These are phyloP conservation scores for Simalia tracyae DNA, from an alignment of 2,797 vertebrate species.

Conservation along the genomic window DNA sequence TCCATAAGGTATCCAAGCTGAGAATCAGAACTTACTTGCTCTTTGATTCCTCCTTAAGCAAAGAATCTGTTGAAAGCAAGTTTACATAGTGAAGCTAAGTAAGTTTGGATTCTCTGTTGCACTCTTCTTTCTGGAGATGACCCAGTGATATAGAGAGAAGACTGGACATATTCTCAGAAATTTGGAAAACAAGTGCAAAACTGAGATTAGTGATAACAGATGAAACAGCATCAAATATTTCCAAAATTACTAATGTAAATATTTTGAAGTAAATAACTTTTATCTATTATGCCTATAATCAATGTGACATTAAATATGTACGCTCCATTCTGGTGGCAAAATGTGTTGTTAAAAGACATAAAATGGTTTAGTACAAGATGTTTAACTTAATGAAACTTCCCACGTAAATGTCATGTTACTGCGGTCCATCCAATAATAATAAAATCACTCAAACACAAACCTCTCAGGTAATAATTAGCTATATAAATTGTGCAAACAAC, in stretches of 20 bases:
- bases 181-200: slow-evolving; percentile 13
- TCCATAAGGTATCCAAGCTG: slow-evolving; percentile 20
- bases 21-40: slow-evolving; percentile 3
- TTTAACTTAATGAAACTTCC: slow-evolving; percentile 41
- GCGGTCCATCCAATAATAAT: not conserved
- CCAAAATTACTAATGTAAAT: slow-evolving; percentile 3
- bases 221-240: not conserved
- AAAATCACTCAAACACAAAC: not conserved
- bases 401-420: slow-evolving; percentile 14
- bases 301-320: slow-evolving; percentile 11
- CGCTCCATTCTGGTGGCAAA: not conserved
- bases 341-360: slow-evolving; percentile 19
- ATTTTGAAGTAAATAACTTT: not conserved
- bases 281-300: not conserved
- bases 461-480: slow-evolving; percentile 21
- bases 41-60: slow-evolving; percentile 29
- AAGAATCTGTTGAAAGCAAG: slow-evolving; percentile 16
- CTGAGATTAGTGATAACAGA: not conserved
- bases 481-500: slow-evolving; percentile 33
- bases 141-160: slow-evolving; percentile 17
- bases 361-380: not conserved
- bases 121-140: slow-evolving; percentile 18
- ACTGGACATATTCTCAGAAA: slow-evolving; percentile 17
- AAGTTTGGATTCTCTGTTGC: slow-evolving; percentile 18
- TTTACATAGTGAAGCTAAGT: not conserved